phyloP scores from a whole-genome alignment of 2,888 invertebrate genomes.

The Carcina quercana region DNA sequence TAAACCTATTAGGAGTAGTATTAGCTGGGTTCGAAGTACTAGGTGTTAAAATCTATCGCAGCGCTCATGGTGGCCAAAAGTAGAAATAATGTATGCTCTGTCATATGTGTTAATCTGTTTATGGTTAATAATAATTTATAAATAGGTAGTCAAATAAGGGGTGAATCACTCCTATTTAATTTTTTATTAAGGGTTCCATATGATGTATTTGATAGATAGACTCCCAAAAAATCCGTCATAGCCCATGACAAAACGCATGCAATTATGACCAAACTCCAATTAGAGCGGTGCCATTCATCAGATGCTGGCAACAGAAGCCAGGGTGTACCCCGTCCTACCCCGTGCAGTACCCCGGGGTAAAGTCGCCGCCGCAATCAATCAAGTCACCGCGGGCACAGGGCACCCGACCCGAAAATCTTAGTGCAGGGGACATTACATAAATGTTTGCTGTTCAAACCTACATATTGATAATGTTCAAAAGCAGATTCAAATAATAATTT shows the following conservation, averaged over 20 bases:
- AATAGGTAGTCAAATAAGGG: no score
- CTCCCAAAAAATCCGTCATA: background rate
- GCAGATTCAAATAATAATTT: background rate
- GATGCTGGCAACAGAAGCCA: slow-evolving; percentile 1
- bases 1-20: no score
- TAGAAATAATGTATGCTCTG: no score
- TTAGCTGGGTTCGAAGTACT: no score
- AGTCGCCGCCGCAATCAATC: slow-evolving; percentile 41
- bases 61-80: no score
- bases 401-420: slow-evolving; percentile 6
- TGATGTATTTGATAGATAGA: no score
- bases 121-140: no score
- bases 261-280: slow-evolving; percentile 32
- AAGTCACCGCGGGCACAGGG: slow-evolving; percentile 22
- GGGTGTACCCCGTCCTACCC: background rate
- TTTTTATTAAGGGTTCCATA: no score
- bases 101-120: no score
- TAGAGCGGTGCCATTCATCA: slow-evolving; percentile 24
- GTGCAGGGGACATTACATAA: background rate
- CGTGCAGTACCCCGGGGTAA: slow-evolving; percentile 11
- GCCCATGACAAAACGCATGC: slow-evolving; percentile 17
- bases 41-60: no score
- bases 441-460: background rate
- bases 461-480: background rate
- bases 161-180: no score